A percentile compares a stretch with the other conserved stretches of the same genome.
phyloP scores from a whole-genome alignment of 2,113 vertebrate genomes.

The Dunckerocampus dactyliophorus region DNA sequence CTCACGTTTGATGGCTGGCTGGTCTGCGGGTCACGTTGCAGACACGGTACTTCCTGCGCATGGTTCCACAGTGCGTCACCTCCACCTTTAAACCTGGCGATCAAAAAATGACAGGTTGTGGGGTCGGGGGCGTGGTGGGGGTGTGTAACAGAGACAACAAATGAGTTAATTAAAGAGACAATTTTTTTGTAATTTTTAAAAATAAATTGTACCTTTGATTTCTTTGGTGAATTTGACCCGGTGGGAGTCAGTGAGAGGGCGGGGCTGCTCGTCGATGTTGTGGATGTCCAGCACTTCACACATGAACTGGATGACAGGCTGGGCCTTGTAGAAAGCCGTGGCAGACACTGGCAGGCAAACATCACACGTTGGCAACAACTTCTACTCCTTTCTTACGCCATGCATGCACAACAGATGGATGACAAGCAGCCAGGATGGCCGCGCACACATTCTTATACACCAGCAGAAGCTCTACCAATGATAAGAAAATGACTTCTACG shows the following conservation, averaged over 20 bases:
- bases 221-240: constrained; percentile 99
- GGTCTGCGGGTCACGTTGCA: constrained; percentile 96
- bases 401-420: too few relatives aligned
- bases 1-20: constrained; percentile 98
- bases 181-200: too few relatives aligned
- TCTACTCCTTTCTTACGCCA: too few relatives aligned
- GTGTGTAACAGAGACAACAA: not conserved
- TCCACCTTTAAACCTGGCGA: constrained; percentile 93
- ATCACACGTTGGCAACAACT: not conserved
- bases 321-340: constrained; percentile 99
- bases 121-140: too few relatives aligned
- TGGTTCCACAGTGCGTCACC: constrained; percentile 99
- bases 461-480: too few relatives aligned
- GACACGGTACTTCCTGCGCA: constrained; percentile 98
- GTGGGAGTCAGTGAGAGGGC: constrained; percentile 97
- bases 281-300: constrained; percentile 99
- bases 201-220: constrained; percentile 93
- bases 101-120: too few relatives aligned
- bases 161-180: too few relatives aligned
- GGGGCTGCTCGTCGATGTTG: constrained; percentile 98
- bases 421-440: too few relatives aligned
- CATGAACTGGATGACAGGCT: constrained; percentile 99
- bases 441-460: too few relatives aligned
- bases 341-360: constrained; percentile 82
- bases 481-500: too few relatives aligned